Conservation (phyloP, 1,140 invertebrate species). For the Drosophila setifemur region DNA sequence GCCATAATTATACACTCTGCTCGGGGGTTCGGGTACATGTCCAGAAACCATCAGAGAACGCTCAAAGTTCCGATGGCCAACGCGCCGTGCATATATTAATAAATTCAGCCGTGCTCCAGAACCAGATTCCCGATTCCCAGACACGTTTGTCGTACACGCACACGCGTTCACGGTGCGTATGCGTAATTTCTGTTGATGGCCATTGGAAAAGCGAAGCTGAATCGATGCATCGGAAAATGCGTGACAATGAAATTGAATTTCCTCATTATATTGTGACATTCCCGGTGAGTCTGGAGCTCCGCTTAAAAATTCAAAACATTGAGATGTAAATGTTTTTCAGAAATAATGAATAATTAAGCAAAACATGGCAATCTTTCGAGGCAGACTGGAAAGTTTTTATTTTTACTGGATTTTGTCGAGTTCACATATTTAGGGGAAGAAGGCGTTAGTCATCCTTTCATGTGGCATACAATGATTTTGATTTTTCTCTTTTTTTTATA, state of each 20-base stretch:
- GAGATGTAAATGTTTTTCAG: conserved; percentile 7
- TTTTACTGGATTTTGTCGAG: background rate
- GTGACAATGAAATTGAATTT: conserved; percentile 79
- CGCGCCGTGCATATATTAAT: conserved; percentile 74
- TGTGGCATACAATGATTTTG: conserved; percentile 22
- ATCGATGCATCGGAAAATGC: conserved; percentile 35
- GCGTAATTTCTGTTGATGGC: conserved; percentile 60
- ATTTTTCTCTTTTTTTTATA: conserved; percentile 14
- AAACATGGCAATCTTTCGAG: background rate
- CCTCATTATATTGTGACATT: conserved; percentile 69
- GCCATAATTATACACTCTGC: conserved; percentile 38
- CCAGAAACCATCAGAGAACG: conserved; percentile 17
- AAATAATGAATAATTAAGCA: conserved; percentile 22
- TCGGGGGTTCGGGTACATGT: conserved; percentile 12
- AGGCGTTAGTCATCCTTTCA: conserved; percentile 14
- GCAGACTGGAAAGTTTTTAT: background rate
- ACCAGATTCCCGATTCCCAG: conserved; percentile 74
- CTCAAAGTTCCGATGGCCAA: conserved; percentile 44
- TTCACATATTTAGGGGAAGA: conserved; percentile 14
- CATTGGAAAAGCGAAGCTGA: background rate
- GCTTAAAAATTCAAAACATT: background rate
- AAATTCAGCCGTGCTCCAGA: conserved; percentile 38
- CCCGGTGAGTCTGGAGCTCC: background rate
- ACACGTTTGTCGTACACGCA: conserved; percentile 53
- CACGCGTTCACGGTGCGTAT: conserved; percentile 43